Evolutionary conservation across 2,888 invertebrate genomes (phyloP).

Genomic region (Campoletis raptor): DNA sequence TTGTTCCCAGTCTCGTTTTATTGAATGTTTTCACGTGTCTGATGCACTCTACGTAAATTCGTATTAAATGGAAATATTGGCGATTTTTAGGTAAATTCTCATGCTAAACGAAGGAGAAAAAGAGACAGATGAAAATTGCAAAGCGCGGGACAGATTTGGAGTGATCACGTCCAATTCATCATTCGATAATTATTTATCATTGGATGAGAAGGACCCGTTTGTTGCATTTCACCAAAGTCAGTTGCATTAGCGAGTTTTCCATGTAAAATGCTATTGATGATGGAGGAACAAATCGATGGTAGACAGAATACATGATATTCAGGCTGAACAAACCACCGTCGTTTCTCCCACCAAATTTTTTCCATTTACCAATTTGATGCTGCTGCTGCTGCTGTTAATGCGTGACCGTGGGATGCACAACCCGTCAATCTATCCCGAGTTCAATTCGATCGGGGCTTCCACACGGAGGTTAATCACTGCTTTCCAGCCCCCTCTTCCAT

Average conservation of each 20-base stretch:
- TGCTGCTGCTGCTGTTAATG: slow-evolving; percentile 49
- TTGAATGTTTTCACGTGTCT: neutral
- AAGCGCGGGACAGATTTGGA: neutral
- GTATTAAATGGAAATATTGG: slow-evolving; percentile 34
- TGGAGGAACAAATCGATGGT: slow-evolving; percentile 11
- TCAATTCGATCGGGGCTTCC: slow-evolving; percentile 50
- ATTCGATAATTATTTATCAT: slow-evolving; percentile 54
- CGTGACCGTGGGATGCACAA: slow-evolving; percentile 30
- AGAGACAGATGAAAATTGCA: neutral
- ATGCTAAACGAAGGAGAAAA: slow-evolving; percentile 1
- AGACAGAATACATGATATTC: slow-evolving; percentile 23
- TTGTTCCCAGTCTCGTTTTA: slow-evolving; percentile 6
- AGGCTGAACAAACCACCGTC: neutral
- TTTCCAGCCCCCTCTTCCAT: neutral
- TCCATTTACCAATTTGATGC: slow-evolving; percentile 48
- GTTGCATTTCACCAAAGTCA: slow-evolving; percentile 51
- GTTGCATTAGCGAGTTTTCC: slow-evolving; percentile 24
- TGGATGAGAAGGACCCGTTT: slow-evolving; percentile 45
- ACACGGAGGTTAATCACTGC: slow-evolving; percentile 35
- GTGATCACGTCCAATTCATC: slow-evolving; percentile 33
- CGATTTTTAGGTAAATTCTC: neutral
- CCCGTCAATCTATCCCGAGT: slow-evolving; percentile 64
- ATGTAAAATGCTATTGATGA: slow-evolving; percentile 38
- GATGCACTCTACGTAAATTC: slow-evolving; percentile 1
- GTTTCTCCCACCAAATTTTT: neutral